Evolutionary conservation across 2,113 vertebrate species (phyloP), one percentile per base, ranked within the genome.

Genomic region (Rhineura floridana): DNA sequence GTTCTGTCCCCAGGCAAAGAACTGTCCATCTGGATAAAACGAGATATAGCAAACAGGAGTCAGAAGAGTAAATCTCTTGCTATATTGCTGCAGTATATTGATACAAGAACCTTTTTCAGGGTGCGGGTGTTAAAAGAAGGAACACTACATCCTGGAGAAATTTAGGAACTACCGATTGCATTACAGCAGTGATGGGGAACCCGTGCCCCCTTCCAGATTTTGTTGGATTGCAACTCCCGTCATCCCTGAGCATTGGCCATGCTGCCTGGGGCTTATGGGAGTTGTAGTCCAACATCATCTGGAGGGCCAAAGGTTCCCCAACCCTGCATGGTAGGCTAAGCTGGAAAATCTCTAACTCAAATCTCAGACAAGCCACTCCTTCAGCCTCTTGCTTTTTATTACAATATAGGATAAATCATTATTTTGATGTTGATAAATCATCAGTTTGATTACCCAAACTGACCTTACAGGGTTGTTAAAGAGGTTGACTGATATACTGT

Each of bases 1-100:
- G 95, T 99, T 99, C 96, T 98, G 96, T 10, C 97, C 98, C 98
- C 98, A 99, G 0, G 98, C 97, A 94, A 98, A 99, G 92, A 99
- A 96, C 92, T 99, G 98, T 69, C 98, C 98, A 97, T 98, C 99
- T 96, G 91, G 81, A 91, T 3, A 9, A 91, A 13, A 84, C n/a
- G 3, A 50, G 30, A 65, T 19, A 67, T 10, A 44, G 28, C 6
- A 76, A 7, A 84, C 36, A 85, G 50, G 83, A 23, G 52, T 89
- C 0, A 0, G 9, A 1, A 1, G 85, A 44, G 2, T 28, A 80
- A 44, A 88, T 75, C 46, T 1, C 1, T 36, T 11, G 28, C 67
- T 7, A 89, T 1, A 72, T 23, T 39, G 15, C 65, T 59, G 17
- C 1, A 36, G 12, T 6, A 9, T 33, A n/a, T 23, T 21, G 33